Percentiles rank a stretch among this genome's conserved stretches.
Conservation (phyloP, 2,888 invertebrate genomes). For the Antheraea assamensis region DNA sequence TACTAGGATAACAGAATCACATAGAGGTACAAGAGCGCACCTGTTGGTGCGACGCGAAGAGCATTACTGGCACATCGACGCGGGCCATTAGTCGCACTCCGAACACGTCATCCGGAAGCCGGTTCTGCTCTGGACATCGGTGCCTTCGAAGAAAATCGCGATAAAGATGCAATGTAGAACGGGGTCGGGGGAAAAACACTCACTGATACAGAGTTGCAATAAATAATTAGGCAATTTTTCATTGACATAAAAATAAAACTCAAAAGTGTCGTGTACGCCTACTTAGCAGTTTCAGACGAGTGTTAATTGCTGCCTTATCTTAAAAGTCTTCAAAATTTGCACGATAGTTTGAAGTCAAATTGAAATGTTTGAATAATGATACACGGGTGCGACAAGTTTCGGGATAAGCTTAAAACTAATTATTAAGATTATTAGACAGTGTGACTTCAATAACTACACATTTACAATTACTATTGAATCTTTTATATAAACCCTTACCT, state of each 20-base stretch:
- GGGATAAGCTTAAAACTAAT: background rate
- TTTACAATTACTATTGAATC: background rate
- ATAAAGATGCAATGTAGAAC: constrained; percentile 52
- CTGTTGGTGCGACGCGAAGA: constrained; percentile 75
- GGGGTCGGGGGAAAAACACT: constrained; percentile 34
- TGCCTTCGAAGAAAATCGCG: constrained; percentile 68
- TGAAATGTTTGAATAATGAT: background rate
- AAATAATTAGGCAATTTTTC: constrained; percentile 28
- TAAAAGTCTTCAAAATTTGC: constrained; percentile 13
- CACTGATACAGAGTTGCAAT: constrained; percentile 20
- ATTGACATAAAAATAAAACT: constrained; percentile 26
- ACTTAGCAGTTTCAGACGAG: constrained; percentile 21
- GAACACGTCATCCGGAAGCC: constrained; percentile 78
- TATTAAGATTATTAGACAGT: background rate
- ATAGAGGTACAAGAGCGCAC: constrained; percentile 61
- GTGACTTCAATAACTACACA: background rate
- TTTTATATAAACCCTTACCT: background rate
- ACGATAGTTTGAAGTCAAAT: background rate
- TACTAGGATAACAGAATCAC: constrained; percentile 57
- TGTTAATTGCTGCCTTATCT: constrained; percentile 18
- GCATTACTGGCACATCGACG: constrained; percentile 70
- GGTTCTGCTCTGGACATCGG: constrained; percentile 66
- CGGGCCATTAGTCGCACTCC: constrained; percentile 68
- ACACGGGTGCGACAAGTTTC: background rate
- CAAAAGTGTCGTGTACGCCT: constrained; percentile 27